These are phyloP conservation scores for Trissolcus brochymenae DNA, from an alignment of 2,888 invertebrate genomes.

Conservation along the genomic window DNA sequence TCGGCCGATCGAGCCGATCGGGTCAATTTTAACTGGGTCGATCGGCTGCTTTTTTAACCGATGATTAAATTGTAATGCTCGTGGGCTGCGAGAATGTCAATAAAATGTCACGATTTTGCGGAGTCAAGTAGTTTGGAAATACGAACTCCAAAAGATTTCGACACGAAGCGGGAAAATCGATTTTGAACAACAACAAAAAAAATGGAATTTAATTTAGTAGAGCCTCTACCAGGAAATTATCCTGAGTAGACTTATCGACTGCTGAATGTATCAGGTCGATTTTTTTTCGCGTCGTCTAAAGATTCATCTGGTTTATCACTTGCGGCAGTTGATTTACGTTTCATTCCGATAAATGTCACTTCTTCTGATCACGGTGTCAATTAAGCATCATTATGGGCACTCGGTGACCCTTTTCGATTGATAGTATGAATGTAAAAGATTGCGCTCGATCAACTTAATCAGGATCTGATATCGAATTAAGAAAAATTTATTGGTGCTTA, in stretches of 20 bases:
- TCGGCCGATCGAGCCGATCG: constrained; percentile 26
- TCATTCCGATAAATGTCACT: constrained; percentile 45
- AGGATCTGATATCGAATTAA: constrained; percentile 51
- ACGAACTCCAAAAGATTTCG: background rate
- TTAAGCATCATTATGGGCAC: constrained; percentile 52
- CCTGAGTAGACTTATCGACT: no score
- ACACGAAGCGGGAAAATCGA: no score
- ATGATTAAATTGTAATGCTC: constrained; percentile 15
- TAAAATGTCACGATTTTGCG: constrained; percentile 33
- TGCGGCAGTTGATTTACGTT: constrained; percentile 19
- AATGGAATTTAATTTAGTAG: no score
- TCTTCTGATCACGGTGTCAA: constrained; percentile 45
- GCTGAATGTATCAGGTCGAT: background rate
- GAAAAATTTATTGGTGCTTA: constrained; percentile 37
- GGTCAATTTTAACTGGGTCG: constrained; percentile 37
- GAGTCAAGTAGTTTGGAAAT: constrained; percentile 14
- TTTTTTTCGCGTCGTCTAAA: constrained; percentile 13
- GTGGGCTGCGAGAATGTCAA: constrained; percentile 35
- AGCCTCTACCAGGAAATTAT: no score
- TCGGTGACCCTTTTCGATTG: constrained; percentile 49
- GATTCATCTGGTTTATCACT: constrained; percentile 40
- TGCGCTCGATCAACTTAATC: constrained; percentile 41
- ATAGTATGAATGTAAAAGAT: constrained; percentile 44
- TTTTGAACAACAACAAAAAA: no score
- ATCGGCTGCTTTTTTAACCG: constrained; percentile 18